Conservation (phyloP, 2,113 vertebrate genomes). For the Lagopus leucura region DNA sequence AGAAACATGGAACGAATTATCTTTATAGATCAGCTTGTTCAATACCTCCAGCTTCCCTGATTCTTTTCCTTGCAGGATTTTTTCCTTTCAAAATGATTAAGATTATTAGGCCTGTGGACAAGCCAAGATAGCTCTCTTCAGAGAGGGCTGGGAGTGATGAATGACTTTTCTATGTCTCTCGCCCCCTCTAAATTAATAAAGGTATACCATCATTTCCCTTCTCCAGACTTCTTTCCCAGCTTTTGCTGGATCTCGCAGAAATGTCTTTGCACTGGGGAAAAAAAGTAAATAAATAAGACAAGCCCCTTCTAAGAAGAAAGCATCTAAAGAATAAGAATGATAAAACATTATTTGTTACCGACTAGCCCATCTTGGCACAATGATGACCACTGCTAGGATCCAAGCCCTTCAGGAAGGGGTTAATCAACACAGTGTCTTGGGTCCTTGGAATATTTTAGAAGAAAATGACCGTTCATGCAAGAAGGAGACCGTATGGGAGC, state of each 20-base stretch:
- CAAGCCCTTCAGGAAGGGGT: constrained; percentile 27
- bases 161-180: constrained; percentile 9
- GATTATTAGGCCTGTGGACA: constrained; percentile 51
- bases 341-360: not conserved
- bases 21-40: constrained; percentile 62
- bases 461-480: constrained; percentile 1
- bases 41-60: constrained; percentile 31
- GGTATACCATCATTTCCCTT: not conserved
- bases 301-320: not conserved
- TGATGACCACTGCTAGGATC: not conserved
- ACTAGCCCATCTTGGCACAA: not conserved
- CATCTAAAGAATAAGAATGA: not conserved
- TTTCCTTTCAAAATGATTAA: constrained; percentile 55
- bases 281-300: not conserved
- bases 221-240: constrained; percentile 14
- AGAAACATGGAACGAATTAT: constrained; percentile 74
- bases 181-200: not conserved
- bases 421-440: constrained; percentile 14
- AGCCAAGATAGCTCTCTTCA: constrained; percentile 16
- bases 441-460: not conserved
- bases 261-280: not conserved
- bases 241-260: not conserved
- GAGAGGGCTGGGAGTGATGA: constrained; percentile 8
- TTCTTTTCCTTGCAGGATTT: not conserved
- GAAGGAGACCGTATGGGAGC: constrained; percentile 14